phyloP scores from a whole-genome alignment of 2,888 invertebrate genomes.

The Drosophila peninsularis region DNA sequence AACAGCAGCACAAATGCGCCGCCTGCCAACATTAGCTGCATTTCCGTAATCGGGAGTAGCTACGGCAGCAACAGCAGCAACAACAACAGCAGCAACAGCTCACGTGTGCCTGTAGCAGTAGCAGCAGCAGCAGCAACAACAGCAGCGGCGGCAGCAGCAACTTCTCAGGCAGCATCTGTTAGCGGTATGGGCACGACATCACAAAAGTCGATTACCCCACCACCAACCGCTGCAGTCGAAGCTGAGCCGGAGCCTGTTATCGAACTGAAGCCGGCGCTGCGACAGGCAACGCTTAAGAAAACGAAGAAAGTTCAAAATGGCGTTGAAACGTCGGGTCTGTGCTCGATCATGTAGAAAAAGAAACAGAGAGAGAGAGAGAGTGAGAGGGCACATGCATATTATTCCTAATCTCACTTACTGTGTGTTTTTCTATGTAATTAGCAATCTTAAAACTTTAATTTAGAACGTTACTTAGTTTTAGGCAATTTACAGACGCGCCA shows the following conservation, averaged over 20 bases:
- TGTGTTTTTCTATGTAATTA: conserved; percentile 50
- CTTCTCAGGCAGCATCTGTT: conserved; percentile 41
- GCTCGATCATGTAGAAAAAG: conserved; percentile 90
- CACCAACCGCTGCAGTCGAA: conserved; percentile 52
- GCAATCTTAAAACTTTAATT: conserved; percentile 62
- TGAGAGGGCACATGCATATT: conserved; percentile 34
- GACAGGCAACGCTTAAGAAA: conserved; percentile 88
- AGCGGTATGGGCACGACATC: conserved; percentile 15
- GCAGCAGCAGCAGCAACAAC: too few relatives aligned
- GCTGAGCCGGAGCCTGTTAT: conserved; percentile 73
- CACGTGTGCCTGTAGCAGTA: conserved; percentile 29
- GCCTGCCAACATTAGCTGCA: conserved; percentile 77
- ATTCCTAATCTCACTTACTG: conserved; percentile 62
- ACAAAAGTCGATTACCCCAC: conserved; percentile 48
- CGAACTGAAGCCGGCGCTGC: conserved; percentile 88
- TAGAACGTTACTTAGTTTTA: conserved; percentile 77
- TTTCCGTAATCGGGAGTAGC: conserved; percentile 82
- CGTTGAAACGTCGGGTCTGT: conserved; percentile 92
- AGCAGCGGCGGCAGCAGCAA: conserved; percentile 26
- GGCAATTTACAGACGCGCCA: conserved; percentile 47
- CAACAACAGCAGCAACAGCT: conserved; percentile 28
- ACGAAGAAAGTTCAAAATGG: conserved; percentile 90
- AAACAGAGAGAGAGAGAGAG: not conserved
- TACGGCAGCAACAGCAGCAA: conserved; percentile 64
- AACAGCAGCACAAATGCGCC: conserved; percentile 45